phyloP scores from a whole-genome alignment of 2,888 invertebrate species.

The Hyalella azteca region DNA sequence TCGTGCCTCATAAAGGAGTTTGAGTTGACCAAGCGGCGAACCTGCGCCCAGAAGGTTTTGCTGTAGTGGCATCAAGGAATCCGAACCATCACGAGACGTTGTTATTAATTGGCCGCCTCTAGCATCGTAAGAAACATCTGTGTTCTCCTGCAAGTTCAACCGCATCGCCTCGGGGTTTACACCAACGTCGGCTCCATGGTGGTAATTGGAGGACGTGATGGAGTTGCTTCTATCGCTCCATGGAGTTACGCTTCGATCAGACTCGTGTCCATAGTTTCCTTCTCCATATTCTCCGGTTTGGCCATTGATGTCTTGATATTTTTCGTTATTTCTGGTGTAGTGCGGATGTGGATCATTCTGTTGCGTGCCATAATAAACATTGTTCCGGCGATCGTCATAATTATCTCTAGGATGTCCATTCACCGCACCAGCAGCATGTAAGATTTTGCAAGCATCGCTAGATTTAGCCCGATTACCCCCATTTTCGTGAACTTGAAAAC shows the following conservation, averaged over 20 bases:
- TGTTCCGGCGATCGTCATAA: no score
- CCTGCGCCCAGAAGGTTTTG: conserved; percentile 41
- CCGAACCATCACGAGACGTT: neutral
- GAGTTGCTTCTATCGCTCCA: conserved; percentile 46
- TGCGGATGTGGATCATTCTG: no score
- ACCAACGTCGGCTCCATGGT: neutral
- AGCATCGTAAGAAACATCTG: neutral
- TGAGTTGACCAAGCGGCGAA: conserved; percentile 45
- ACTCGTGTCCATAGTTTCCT: neutral
- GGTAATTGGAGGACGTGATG: neutral
- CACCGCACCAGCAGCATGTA: no score
- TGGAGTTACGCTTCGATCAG: conserved; percentile 28
- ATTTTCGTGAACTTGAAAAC: no score
- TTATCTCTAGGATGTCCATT: no score
- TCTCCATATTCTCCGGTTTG: neutral
- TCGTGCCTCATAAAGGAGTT: conserved; percentile 50
- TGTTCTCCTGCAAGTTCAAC: neutral
- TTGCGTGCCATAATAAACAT: no score
- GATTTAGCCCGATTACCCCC: no score
- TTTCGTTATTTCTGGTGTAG: no score
- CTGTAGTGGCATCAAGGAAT: neutral
- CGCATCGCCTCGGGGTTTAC: conserved; percentile 8
- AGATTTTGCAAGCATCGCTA: no score
- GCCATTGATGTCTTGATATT: no score
- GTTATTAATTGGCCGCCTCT: neutral